Base-by-base conservation (phyloP, 2,113 vertebrate species). In the Oreamnos americanus region DNA sequence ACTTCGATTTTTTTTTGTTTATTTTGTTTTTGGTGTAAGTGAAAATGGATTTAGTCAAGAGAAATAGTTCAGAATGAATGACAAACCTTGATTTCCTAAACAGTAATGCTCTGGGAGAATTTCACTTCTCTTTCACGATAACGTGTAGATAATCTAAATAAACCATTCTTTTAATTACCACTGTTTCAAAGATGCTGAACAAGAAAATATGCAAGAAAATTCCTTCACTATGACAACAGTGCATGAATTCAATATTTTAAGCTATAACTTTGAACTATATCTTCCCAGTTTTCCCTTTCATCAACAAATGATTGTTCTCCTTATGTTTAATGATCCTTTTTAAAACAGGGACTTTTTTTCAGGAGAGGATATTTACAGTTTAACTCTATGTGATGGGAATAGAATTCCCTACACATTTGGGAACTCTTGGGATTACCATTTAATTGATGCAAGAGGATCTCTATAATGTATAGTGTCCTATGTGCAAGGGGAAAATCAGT, bases 11-110 rank as follows among this genome's bases (percentile, higher is more conserved):
- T 90, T 90, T n/a, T 76, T 43, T 14, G 3, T 76, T 76, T 76
- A 39, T 96, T 71, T 97, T 97, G 97, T 96, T 98, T 98, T 98
- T 96, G 60, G 36, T 98, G 47, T 84, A 98, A 98, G 92, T 94
- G 96, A 91, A 99, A 98, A 99, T 91, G 87, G 84, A 96, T 99
- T 98, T 98, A 76, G 45, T 98, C 95, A 97, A 98, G 94, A 94
- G 67, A 90, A 94, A 90, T 2, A 90, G 49, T 98, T 98, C 71
- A 62, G 84, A 98, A 97, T 97, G 95, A 98, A 98, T 96, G 97
- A 97, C 94, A 98, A 97, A 94, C 91, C 1, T 1, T 91, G 64
- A 91, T 94, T 97, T 67, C 17, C 94, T 92, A 98, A 98, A 62
- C 33, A 96, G 98, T 94, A 95, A 96, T 94, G n/a, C 93, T 96